phyloP scores from a whole-genome alignment of 2,888 invertebrate species.

The Pocota personata region DNA sequence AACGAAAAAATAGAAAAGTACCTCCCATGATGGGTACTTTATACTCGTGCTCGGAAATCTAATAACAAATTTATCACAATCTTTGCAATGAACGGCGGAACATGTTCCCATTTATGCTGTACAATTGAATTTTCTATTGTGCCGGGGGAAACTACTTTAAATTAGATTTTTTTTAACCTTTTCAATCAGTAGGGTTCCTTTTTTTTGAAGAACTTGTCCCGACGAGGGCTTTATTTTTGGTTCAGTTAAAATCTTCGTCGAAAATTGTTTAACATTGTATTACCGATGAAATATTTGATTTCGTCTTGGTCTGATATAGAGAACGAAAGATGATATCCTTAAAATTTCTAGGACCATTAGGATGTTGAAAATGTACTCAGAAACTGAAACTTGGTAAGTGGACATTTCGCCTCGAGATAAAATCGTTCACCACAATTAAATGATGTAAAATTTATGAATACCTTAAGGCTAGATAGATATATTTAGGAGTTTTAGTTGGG shows the following conservation, averaged over 20 bases:
- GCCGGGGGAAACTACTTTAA: background rate
- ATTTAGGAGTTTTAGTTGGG: too few species aligned
- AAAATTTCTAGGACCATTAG: background rate
- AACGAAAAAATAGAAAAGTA: too few species aligned
- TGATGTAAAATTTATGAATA: background rate
- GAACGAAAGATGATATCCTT: background rate
- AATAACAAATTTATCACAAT: too few species aligned
- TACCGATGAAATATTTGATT: too few species aligned
- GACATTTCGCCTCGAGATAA: slow-evolving; percentile 1
- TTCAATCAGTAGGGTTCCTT: too few species aligned
- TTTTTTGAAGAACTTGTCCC: background rate
- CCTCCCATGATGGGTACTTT: too few species aligned
- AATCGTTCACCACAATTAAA: background rate
- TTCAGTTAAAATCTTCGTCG: background rate
- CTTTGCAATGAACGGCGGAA: too few species aligned
- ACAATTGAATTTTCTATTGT: too few species aligned
- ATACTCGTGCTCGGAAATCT: too few species aligned
- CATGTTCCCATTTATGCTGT: too few species aligned
- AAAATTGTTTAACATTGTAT: background rate
- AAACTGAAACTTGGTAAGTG: background rate
- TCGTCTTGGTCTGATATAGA: background rate
- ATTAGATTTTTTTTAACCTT: slow-evolving; percentile 19
- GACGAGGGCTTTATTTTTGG: background rate
- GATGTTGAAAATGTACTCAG: background rate
- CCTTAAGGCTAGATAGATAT: background rate